Percentiles rank a stretch among this genome's conserved stretches.
These are phyloP conservation scores for Empis stercorea DNA, from an alignment of 2,888 invertebrate species.

Conservation along the genomic window DNA sequence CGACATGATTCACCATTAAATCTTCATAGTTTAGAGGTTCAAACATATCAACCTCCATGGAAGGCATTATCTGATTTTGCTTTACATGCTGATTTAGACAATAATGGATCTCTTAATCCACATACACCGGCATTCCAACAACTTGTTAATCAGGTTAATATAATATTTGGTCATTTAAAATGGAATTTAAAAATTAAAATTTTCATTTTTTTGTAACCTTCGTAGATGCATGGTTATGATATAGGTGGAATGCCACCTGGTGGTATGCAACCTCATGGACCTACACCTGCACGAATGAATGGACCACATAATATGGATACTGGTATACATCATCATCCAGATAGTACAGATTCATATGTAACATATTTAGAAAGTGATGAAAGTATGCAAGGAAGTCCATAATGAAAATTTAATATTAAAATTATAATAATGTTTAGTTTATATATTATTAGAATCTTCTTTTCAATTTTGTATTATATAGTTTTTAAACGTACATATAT, in stretches of 20 bases:
- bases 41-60: slow-evolving; percentile 94
- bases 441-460: too few species aligned
- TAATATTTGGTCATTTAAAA: slow-evolving; percentile 8
- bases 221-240: slow-evolving; percentile 86
- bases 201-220: too few species aligned
- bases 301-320: slow-evolving; percentile 44
- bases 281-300: slow-evolving; percentile 46
- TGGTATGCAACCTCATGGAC: slow-evolving; percentile 36
- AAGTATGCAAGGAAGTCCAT: slow-evolving; percentile 61
- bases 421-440: background rate
- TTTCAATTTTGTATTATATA: too few species aligned
- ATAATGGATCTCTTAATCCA: slow-evolving; percentile 58
- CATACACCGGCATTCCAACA: slow-evolving; percentile 90
- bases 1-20: slow-evolving; percentile 79
- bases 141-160: slow-evolving; percentile 78
- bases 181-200: too few species aligned
- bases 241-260: slow-evolving; percentile 44
- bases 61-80: slow-evolving; percentile 94
- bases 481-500: too few species aligned
- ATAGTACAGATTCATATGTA: slow-evolving; percentile 76
- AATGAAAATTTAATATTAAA: slow-evolving; percentile 22
- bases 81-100: slow-evolving; percentile 82
- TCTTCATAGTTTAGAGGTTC: slow-evolving; percentile 73
- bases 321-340: slow-evolving; percentile 52
- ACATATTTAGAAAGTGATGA: slow-evolving; percentile 86